A percentile compares a stretch with the other conserved stretches of the same genome.
These are phyloP conservation scores for Leptosomus discolor DNA, from an alignment of 2,113 vertebrate species.

Conservation along the genomic window DNA sequence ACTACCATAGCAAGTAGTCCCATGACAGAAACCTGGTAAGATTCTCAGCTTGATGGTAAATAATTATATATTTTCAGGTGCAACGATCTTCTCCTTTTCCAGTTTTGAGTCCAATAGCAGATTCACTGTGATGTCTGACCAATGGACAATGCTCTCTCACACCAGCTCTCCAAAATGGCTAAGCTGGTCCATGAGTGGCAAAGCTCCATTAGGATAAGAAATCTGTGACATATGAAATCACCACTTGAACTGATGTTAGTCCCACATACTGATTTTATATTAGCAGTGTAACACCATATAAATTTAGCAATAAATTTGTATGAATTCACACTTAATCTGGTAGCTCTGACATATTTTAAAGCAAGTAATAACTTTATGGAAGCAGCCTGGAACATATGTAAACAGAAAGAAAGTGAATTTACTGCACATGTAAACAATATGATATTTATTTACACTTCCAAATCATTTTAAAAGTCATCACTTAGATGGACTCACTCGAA, in stretches of 20 bases:
- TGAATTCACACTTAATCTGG: not conserved
- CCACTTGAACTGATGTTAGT: not conserved
- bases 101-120: not conserved
- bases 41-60: not conserved
- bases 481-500: not conserved
- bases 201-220: not conserved
- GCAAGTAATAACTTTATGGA: not conserved
- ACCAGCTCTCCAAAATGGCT: not conserved
- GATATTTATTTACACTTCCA: not conserved
- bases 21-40: not conserved
- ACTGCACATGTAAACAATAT: not conserved
- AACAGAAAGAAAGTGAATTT: not conserved
- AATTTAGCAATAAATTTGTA: not conserved
- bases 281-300: not conserved
- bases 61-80: not conserved
- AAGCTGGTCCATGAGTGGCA: not conserved
- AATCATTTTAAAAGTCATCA: not conserved
- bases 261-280: not conserved
- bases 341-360: not conserved
- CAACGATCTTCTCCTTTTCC: not conserved
- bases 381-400: not conserved
- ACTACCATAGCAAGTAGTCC: not conserved
- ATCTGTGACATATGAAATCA: not conserved
- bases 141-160: not conserved
- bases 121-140: not conserved